Percentiles rank a stretch among this genome's conserved stretches.
Conservation (phyloP, 2,797 vertebrate genomes). For the Clarias platycephalus region DNA sequence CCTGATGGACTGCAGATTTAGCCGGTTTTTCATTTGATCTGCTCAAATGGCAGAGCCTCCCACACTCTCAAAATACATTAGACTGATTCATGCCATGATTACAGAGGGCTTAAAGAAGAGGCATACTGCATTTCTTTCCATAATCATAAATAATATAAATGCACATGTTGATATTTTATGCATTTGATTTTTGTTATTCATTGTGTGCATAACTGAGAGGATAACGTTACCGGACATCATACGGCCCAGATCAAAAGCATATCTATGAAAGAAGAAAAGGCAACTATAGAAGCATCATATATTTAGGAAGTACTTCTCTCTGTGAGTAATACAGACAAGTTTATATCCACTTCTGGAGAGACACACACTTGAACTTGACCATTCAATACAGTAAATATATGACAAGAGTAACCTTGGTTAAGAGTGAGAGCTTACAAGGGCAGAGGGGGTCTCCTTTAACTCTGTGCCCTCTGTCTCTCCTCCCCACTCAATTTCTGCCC, state of each 20-base stretch:
- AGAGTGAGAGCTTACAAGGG: constrained; percentile 38
- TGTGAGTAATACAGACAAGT: constrained; percentile 15
- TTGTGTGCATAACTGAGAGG: constrained; percentile 4
- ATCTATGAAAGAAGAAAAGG: neutral
- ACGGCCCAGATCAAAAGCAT: neutral
- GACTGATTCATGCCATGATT: constrained; percentile 54
- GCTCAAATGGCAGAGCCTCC: constrained; percentile 44
- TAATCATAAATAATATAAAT: constrained; percentile 11
- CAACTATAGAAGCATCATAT: constrained; percentile 14
- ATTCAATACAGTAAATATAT: constrained; percentile 41
- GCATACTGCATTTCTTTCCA: constrained; percentile 31
- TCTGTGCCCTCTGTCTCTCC: constrained; percentile 39
- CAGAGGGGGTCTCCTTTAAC: constrained; percentile 46
- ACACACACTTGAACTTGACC: constrained; percentile 10
- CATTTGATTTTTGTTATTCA: neutral
- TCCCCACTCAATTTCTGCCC: constrained; percentile 43
- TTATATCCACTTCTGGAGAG: constrained; percentile 24
- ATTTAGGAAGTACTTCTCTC: constrained; percentile 7
- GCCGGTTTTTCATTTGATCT: constrained; percentile 55
- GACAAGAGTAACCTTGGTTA: constrained; percentile 51
- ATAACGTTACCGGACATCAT: neutral
- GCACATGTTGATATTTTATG: constrained; percentile 10
- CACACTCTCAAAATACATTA: constrained; percentile 46
- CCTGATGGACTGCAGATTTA: constrained; percentile 53
- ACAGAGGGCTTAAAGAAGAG: constrained; percentile 33